phyloP scores from a whole-genome alignment of 1,140 invertebrate species.

The Branchinecta lindahli region DNA sequence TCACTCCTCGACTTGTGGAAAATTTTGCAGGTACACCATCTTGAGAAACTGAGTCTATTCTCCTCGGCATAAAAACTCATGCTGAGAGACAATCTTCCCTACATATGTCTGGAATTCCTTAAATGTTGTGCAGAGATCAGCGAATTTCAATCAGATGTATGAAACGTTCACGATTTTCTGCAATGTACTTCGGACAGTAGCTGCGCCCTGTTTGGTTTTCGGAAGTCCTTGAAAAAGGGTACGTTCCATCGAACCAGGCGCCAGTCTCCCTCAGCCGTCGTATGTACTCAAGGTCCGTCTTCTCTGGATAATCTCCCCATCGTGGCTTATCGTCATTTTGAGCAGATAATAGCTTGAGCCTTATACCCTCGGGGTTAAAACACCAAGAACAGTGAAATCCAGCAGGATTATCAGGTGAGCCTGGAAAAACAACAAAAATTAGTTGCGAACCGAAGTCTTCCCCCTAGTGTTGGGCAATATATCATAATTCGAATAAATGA shows the following conservation, averaged over 20 bases:
- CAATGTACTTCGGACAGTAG: conserved; percentile 17
- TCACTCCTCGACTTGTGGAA: too few relatives aligned
- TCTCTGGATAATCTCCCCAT: conserved; percentile 24
- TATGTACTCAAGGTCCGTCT: conserved; percentile 40
- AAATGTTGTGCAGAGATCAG: too few relatives aligned
- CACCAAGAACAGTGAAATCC: conserved; percentile 51
- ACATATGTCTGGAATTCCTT: too few relatives aligned
- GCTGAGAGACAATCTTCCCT: too few relatives aligned
- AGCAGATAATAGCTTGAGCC: conserved; percentile 33
- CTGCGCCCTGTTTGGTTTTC: conserved; percentile 3
- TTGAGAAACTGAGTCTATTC: too few relatives aligned
- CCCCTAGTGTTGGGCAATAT: too few relatives aligned
- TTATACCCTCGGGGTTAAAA: conserved; percentile 41
- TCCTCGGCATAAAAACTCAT: too few relatives aligned
- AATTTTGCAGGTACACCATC: too few relatives aligned
- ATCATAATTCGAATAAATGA: too few relatives aligned
- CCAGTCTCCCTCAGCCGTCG: conserved; percentile 44
- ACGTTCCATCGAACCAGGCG: conserved; percentile 40
- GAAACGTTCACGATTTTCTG: conserved; percentile 12
- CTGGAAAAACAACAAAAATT: neutral
- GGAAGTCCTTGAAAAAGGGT: conserved; percentile 16
- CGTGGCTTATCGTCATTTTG: conserved; percentile 22
- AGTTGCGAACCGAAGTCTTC: too few relatives aligned
- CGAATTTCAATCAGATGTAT: too few relatives aligned
- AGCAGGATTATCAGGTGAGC: conserved; percentile 26